Conservation (phyloP, 2,888 invertebrate genomes). For the Argyra leucocephala region DNA sequence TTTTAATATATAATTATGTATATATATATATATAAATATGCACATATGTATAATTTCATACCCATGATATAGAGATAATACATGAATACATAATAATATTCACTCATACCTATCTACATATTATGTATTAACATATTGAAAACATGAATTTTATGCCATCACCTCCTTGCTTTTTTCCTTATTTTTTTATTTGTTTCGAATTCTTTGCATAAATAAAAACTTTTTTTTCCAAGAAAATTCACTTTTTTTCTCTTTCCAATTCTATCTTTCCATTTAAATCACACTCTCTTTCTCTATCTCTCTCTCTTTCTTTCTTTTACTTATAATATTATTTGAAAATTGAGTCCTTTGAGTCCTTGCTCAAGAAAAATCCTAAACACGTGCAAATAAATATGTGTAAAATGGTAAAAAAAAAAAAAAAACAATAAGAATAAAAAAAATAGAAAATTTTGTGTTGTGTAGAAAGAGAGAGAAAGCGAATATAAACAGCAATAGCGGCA, state of each 20-base stretch:
- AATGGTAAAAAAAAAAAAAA: not conserved
- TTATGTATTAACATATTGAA: not conserved
- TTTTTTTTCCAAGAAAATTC: too few species aligned
- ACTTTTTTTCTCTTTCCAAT: too few species aligned
- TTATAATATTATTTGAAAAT: not conserved
- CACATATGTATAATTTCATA: not conserved
- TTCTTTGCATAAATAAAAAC: too few species aligned
- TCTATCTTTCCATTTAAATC: too few species aligned
- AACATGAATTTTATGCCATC: not conserved
- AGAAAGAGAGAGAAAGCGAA: too few species aligned
- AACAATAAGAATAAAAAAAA: not conserved
- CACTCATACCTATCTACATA: not conserved
- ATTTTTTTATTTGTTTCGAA: too few species aligned
- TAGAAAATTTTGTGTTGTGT: not conserved
- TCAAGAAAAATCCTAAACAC: conserved; percentile 1
- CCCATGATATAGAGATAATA: not conserved
- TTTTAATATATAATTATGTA: too few species aligned
- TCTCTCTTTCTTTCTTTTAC: too few species aligned
- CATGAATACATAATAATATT: not conserved
- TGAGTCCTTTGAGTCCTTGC: not conserved
- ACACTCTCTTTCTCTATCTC: too few species aligned
- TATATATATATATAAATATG: not conserved
- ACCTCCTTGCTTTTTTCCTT: not conserved
- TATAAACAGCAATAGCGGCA: too few species aligned
- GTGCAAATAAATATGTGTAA: not conserved